Evolutionary conservation across 2,113 vertebrate genomes (phyloP).

Genomic region (Thunnus maccoyii): DNA sequence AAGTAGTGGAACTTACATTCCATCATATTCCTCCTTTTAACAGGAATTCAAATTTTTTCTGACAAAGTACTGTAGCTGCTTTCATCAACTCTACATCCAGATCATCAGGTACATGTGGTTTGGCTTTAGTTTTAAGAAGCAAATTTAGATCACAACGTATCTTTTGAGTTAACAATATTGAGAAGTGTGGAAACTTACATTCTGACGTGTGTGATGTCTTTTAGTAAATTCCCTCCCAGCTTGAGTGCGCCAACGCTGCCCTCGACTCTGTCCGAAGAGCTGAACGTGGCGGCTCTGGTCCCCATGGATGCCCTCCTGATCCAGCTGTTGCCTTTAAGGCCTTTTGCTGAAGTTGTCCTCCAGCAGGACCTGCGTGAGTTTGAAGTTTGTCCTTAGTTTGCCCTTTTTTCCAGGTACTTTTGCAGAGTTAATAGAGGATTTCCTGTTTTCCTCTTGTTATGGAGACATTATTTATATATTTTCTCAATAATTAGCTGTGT

Average conservation of each 20-base stretch:
- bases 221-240: constrained; percentile 92
- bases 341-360: constrained; percentile 89
- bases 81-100: constrained; percentile 92
- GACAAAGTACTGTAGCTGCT: constrained; percentile 82
- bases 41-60: constrained; percentile 94
- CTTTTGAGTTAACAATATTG: background rate
- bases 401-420: background rate
- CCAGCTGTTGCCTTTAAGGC: constrained; percentile 86
- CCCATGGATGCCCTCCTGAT: constrained; percentile 89
- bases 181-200: background rate
- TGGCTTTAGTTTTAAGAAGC: background rate
- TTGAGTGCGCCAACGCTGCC: constrained; percentile 83
- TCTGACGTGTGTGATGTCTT: constrained; percentile 27
- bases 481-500: background rate
- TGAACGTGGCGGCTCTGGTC: constrained; percentile 87
- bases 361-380: constrained; percentile 84
- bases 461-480: background rate
- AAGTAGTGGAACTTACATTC: background rate
- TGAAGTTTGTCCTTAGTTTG: background rate
- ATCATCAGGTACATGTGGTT: constrained; percentile 87
- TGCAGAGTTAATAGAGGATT: background rate
- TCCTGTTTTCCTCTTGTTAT: constrained; percentile 1
- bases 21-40: constrained; percentile 8
- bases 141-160: background rate
- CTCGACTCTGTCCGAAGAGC: constrained; percentile 84